Base-by-base conservation (phyloP, 2,113 vertebrate genomes). In the Tragelaphus buxtoni region DNA sequence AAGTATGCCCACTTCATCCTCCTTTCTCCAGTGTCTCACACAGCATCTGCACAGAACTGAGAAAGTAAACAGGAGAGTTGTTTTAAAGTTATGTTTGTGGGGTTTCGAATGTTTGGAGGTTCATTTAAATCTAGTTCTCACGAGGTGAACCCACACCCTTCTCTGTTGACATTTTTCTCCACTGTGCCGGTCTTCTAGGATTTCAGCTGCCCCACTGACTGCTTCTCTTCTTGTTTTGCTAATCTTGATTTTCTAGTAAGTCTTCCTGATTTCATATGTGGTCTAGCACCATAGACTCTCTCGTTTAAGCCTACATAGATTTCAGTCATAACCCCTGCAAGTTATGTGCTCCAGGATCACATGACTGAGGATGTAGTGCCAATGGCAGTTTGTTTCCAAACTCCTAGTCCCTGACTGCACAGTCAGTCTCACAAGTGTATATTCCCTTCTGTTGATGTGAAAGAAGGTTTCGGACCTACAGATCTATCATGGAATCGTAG, bases 351-450 rank as follows among this genome's bases (percentile, higher is more conserved):
- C 58, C 10, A 0, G 24, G 18, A 3, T 7, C 11, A 2, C 1
- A 0, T 1, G n/a, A n/a, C 32, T 45, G 63, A 7, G n/a, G 95
- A 51, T 5, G 4, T 0, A 4, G 28, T 24, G 55, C 22, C 39
- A 5, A 5, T 5, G 20, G 45, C 10, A 1, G 0, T 9, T 1
- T 2, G 39, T 30, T 32, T 9, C 55, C 1, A 7, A 14, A 47
- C 22, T 74, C 60, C 58, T 26, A 10, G 22, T 11, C n/a, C 0
- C 42, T 28, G 83, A 58, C n/a, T 14, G 30, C 3, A 24, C 9
- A 49, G 3, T 0, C 0, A 5, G 11, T 0, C 22, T 7, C 63
- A 12, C 51, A 24, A 22, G 26, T 3, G 0, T 1, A 1, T 2
- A 2, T 24, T 32, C 39, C 7, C 42, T 72, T 2, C 7, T 45